These are phyloP conservation scores for Lasioglossum figueresi DNA, from an alignment of 2,888 invertebrate genomes.

Conservation along the genomic window DNA sequence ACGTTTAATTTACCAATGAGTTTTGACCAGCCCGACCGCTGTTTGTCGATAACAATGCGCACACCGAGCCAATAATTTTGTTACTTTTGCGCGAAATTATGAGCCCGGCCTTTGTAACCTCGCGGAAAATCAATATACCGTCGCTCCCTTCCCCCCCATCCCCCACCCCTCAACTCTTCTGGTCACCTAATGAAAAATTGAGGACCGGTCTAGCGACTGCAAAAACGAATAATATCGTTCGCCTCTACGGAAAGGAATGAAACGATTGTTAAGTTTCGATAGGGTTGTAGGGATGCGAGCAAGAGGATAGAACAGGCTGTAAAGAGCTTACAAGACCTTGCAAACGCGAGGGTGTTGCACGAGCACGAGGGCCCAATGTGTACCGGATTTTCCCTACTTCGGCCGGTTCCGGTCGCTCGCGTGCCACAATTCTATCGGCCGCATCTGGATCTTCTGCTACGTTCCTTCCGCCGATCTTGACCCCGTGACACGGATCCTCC, in stretches of 20 bases:
- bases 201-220: neutral
- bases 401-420: constrained; percentile 69
- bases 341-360: constrained; percentile 62
- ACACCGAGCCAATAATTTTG: constrained; percentile 27
- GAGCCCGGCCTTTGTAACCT: neutral
- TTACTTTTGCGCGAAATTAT: constrained; percentile 41
- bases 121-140: neutral
- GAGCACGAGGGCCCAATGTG: constrained; percentile 54
- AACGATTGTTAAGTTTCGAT: neutral
- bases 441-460: constrained; percentile 68
- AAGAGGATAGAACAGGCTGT: neutral
- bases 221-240: neutral
- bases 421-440: constrained; percentile 69
- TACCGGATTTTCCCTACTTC: constrained; percentile 69
- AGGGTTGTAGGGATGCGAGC: neutral
- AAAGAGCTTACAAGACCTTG: neutral
- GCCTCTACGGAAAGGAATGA: neutral
- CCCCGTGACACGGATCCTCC: constrained; percentile 61
- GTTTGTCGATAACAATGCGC: constrained; percentile 55
- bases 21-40: constrained; percentile 41
- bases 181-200: neutral
- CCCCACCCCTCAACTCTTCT: neutral
- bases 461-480: constrained; percentile 64
- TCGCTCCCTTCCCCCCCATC: neutral
- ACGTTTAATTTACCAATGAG: constrained; percentile 63